A percentile compares a stretch with the other conserved stretches of the same genome.
These are phyloP conservation scores for Melanchra persicariae DNA, from an alignment of 2,888 invertebrate species.

Conservation along the genomic window DNA sequence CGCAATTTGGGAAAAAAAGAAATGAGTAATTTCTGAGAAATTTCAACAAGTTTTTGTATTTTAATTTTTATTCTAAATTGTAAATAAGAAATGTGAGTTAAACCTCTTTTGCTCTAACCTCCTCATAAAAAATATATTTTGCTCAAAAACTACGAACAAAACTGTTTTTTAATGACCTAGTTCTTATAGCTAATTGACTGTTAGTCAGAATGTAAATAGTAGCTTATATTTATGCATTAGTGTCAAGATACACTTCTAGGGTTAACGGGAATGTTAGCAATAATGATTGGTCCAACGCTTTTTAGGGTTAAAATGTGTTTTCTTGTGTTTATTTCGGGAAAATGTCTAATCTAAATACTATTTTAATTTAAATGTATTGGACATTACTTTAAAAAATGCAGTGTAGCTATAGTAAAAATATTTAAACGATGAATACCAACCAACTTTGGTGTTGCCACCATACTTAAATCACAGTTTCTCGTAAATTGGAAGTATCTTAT, in stretches of 20 bases:
- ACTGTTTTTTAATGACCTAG: slow-evolving; percentile 67
- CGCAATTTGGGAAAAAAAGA: too few relatives aligned
- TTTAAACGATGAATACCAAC: slow-evolving; percentile 1
- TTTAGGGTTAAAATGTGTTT: slow-evolving; percentile 63
- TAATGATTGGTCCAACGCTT: slow-evolving; percentile 88
- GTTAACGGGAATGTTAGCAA: slow-evolving; percentile 88
- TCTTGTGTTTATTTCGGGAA: slow-evolving; percentile 62
- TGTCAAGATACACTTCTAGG: slow-evolving; percentile 80
- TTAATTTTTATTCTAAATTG: not conserved
- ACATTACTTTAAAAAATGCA: not conserved
- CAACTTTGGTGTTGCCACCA: slow-evolving; percentile 13
- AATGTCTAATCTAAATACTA: not conserved
- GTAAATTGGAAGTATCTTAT: not conserved
- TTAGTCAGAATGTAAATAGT: slow-evolving; percentile 88
- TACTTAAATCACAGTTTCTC: not conserved
- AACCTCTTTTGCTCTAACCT: slow-evolving; percentile 27
- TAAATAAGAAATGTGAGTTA: slow-evolving; percentile 4
- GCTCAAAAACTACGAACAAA: slow-evolving; percentile 73
- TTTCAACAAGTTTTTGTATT: too few relatives aligned
- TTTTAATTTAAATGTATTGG: not conserved
- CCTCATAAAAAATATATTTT: slow-evolving; percentile 56
- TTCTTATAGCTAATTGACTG: slow-evolving; percentile 83
- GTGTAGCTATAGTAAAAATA: slow-evolving; percentile 2
- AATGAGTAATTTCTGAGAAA: too few relatives aligned
- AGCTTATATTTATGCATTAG: slow-evolving; percentile 84